Evolutionary conservation across 2,888 invertebrate species (phyloP).

Genomic region (Drosophila recens): DNA sequence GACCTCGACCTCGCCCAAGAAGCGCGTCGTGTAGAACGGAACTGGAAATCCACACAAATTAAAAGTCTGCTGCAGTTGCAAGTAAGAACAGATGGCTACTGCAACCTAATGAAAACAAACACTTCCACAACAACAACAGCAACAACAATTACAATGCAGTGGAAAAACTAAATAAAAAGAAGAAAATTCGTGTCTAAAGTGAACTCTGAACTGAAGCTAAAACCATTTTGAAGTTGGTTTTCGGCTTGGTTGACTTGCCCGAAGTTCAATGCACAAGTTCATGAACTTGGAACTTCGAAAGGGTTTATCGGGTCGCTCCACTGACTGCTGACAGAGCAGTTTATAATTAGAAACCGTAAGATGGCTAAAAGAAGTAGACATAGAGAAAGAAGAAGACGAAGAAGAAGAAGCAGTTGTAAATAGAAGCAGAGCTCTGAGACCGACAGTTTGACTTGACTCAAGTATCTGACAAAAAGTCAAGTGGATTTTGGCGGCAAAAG

Average conservation of each 20-base stretch:
- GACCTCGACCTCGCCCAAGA: slow-evolving; percentile 58
- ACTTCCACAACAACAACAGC: slow-evolving; percentile 51
- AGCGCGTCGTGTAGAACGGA: slow-evolving; percentile 44
- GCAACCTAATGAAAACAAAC: slow-evolving; percentile 74
- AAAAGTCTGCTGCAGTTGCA: slow-evolving; percentile 70
- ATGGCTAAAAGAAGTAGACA: slow-evolving; percentile 25
- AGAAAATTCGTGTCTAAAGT: slow-evolving; percentile 58
- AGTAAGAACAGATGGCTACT: slow-evolving; percentile 70
- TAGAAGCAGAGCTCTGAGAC: slow-evolving; percentile 45
- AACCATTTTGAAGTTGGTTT: slow-evolving; percentile 66
- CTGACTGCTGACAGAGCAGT: slow-evolving; percentile 73
- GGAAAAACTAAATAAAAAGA: slow-evolving; percentile 24
- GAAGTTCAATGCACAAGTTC: slow-evolving; percentile 81
- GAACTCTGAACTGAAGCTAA: slow-evolving; percentile 34
- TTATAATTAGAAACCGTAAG: slow-evolving; percentile 75
- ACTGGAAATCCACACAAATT: slow-evolving; percentile 74
- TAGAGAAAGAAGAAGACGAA: background rate
- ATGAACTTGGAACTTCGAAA: slow-evolving; percentile 78
- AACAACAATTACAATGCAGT: slow-evolving; percentile 30
- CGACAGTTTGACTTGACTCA: slow-evolving; percentile 61
- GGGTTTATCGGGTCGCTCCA: slow-evolving; percentile 53
- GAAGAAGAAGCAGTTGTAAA: slow-evolving; percentile 16
- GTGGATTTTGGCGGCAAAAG: slow-evolving; percentile 75
- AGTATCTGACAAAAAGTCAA: slow-evolving; percentile 73
- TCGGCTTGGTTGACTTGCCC: slow-evolving; percentile 61